Percentiles rank a stretch among this genome's conserved stretches.
phyloP scores from a whole-genome alignment of 2,113 vertebrate genomes.

The Solea solea region DNA sequence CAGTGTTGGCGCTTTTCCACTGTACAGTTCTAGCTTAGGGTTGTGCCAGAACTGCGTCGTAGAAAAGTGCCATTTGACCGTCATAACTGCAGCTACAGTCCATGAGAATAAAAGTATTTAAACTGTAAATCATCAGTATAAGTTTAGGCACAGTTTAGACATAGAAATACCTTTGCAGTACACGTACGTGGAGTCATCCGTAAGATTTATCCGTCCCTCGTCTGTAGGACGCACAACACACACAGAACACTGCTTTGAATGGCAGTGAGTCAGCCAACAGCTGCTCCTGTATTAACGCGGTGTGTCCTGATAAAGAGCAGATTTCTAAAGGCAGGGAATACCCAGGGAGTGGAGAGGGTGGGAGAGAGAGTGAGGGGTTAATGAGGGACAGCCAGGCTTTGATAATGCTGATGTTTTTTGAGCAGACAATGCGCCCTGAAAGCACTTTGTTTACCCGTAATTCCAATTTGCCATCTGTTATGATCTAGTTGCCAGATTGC shows the following conservation, averaged over 20 bases:
- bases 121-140: too few relatives aligned
- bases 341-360: slow-evolving; percentile 22
- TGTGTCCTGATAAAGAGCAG: slow-evolving; percentile 13
- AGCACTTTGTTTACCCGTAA: slow-evolving; percentile 67
- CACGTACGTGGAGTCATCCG: not conserved
- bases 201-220: too few relatives aligned
- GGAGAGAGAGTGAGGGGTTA: slow-evolving; percentile 35
- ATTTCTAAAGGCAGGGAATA: slow-evolving; percentile 14
- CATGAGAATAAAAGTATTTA: too few relatives aligned
- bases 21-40: too few relatives aligned
- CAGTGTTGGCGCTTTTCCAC: too few relatives aligned
- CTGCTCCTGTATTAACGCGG: slow-evolving; percentile 26
- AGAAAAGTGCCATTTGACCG: too few relatives aligned
- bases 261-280: slow-evolving; percentile 12
- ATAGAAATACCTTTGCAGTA: not conserved
- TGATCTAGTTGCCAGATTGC: slow-evolving; percentile 64
- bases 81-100: too few relatives aligned
- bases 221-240: too few relatives aligned
- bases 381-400: slow-evolving; percentile 51
- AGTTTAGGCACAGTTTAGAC: not conserved
- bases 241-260: slow-evolving; percentile 19
- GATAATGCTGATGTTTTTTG: slow-evolving; percentile 60
- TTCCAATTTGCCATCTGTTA: slow-evolving; percentile 66
- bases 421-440: slow-evolving; percentile 49
- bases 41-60: too few relatives aligned